Evolutionary conservation across 2,797 vertebrate species (phyloP).

Genomic region (Chaetodon trifasciatus): DNA sequence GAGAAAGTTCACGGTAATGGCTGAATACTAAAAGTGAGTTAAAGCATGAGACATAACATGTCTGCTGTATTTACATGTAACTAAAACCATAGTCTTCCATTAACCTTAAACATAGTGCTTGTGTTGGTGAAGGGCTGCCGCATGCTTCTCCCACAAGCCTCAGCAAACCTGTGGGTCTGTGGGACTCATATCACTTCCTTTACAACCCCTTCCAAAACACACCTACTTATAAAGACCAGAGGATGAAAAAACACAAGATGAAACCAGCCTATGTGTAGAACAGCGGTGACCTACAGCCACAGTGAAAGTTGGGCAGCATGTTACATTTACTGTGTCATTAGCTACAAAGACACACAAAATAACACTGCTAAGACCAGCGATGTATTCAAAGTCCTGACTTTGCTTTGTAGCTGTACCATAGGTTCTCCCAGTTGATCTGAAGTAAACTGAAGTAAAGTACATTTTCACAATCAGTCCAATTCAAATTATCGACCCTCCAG

Average conservation of each 20-base stretch:
- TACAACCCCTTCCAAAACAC: neutral
- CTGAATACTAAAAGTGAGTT: neutral
- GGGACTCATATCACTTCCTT: neutral
- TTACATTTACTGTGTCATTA: neutral
- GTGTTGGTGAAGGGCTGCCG: neutral
- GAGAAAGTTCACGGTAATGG: neutral
- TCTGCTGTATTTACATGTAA: no score
- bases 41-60: no score
- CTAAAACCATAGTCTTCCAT: neutral
- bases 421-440: neutral
- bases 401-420: neutral
- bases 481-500: conserved; percentile 4
- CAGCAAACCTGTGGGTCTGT: neutral
- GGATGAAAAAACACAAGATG: neutral
- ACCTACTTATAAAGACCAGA: neutral
- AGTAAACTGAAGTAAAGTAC: neutral
- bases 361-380: neutral
- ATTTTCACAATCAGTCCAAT: conserved; percentile 7
- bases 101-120: neutral
- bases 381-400: neutral
- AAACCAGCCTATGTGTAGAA: neutral
- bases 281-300: neutral
- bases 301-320: neutral
- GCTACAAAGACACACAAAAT: neutral
- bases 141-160: neutral